Percentiles rank a stretch among this genome's conserved stretches.
Evolutionary conservation across 2,797 vertebrate genomes (phyloP).

Genomic region (Chelonia mydas): DNA sequence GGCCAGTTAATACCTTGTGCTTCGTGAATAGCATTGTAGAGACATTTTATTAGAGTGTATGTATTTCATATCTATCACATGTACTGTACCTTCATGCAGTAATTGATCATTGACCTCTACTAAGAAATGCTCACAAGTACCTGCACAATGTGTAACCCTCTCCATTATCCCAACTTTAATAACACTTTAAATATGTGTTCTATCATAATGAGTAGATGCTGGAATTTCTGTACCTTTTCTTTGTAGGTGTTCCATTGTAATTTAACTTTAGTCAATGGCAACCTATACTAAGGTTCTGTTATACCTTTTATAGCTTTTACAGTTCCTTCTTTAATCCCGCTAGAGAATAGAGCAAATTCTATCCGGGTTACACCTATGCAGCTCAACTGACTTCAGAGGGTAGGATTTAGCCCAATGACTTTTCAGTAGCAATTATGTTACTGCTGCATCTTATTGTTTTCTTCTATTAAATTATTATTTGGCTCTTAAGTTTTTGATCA

Average conservation of each 20-base stretch:
- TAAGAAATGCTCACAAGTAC: neutral
- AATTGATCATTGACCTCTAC: constrained; percentile 4
- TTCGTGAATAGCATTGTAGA: neutral
- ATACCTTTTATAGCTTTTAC: constrained; percentile 13
- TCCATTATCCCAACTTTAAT: constrained; percentile 7
- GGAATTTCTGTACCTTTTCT: constrained; percentile 1
- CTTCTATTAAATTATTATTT: neutral
- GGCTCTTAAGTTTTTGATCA: neutral
- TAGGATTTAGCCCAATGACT: neutral
- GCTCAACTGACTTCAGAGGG: neutral
- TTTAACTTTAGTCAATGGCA: constrained; percentile 6
- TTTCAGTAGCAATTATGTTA: neutral
- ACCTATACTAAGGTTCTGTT: constrained; percentile 13
- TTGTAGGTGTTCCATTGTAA: neutral
- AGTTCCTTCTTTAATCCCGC: constrained; percentile 28
- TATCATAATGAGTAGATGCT: neutral
- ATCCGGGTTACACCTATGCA: neutral
- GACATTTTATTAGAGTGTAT: neutral
- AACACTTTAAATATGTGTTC: neutral
- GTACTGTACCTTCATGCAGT: neutral
- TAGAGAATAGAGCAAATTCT: neutral
- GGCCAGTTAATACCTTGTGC: neutral
- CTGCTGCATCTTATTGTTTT: neutral
- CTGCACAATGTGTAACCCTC: neutral
- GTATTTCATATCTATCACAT: neutral